Conservation (phyloP, 2,113 vertebrate species). For the Laterallus jamaicensis region DNA sequence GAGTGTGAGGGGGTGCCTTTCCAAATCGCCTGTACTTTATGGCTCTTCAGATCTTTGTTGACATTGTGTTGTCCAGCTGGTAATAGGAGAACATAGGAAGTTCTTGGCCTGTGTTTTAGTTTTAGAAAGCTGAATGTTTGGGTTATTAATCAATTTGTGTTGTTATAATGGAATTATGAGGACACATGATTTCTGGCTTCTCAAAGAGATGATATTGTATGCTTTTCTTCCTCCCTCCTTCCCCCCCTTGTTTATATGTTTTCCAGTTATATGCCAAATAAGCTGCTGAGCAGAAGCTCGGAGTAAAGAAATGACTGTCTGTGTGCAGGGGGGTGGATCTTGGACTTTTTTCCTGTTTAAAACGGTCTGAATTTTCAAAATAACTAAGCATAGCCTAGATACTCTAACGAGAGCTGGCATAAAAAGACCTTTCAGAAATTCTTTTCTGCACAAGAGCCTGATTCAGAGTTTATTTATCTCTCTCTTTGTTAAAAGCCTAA, state of each 20-base stretch:
- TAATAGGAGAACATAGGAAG: constrained; percentile 17
- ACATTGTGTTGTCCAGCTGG: constrained; percentile 19
- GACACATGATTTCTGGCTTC: background rate
- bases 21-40: background rate
- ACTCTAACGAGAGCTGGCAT: background rate
- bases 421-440: background rate
- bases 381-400: background rate
- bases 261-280: background rate
- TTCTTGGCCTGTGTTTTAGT: background rate
- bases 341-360: background rate
- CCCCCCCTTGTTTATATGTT: background rate
- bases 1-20: background rate
- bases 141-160: background rate
- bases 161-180: background rate
- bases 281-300: background rate
- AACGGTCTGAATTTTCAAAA: constrained; percentile 27
- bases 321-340: background rate
- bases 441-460: background rate
- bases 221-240: background rate
- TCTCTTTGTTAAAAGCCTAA: background rate
- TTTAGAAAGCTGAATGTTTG: background rate
- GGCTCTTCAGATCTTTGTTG: constrained; percentile 48
- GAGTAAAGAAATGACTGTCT: background rate
- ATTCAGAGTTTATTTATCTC: background rate
- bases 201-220: background rate